Base-by-base conservation (phyloP, 2,888 invertebrate species). In the Byasa hedistus region DNA sequence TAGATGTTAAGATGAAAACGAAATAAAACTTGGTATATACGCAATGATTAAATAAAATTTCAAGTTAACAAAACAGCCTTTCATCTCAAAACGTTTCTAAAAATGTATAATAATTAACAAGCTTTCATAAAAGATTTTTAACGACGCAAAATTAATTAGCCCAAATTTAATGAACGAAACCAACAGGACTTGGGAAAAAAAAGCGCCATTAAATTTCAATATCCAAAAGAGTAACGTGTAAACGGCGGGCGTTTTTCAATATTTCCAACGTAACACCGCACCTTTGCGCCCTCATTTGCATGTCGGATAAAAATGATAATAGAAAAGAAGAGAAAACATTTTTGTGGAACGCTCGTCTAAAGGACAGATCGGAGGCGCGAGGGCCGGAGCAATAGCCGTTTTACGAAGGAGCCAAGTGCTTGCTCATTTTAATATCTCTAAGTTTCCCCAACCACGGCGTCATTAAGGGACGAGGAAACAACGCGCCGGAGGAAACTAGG, bases 371-470 rank as follows among this genome's bases (percentile, higher is more conserved):
- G 78, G 79, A 85, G 85, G 84, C 85, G 86, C 78, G 79, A 87
- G 83, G 78, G 82, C 84, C 79, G 82, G 82, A 86, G 84, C 84
- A 81, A 84, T 84, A 76, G 84, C 80, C 83, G 85, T 83, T 88
- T 89, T 82, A 83, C 84, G 81, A 75, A 79, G 81, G 86, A 84
- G 86, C 87, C 88, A 88, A 90, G 89, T 87, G 86, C 88, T 87
- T 82, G 87, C 86, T 89, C 90, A 89, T 91, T 91, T 91, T 91
- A 91, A 91, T 91, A 90, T 87, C 88, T 84, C 83, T 87, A 86
- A 87, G 80, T 87, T 89, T 82, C 78, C 79, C 79, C 81, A 75
- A 81, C 76, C 78, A 75, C 77, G 77, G 80, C 83, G 86, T 89
- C 90, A 89, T 89, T 91, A 89, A 81, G 85, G 79, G 81, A 78